phyloP scores from a whole-genome alignment of 2,888 invertebrate species.

The Hemicrepidius hirtus region DNA sequence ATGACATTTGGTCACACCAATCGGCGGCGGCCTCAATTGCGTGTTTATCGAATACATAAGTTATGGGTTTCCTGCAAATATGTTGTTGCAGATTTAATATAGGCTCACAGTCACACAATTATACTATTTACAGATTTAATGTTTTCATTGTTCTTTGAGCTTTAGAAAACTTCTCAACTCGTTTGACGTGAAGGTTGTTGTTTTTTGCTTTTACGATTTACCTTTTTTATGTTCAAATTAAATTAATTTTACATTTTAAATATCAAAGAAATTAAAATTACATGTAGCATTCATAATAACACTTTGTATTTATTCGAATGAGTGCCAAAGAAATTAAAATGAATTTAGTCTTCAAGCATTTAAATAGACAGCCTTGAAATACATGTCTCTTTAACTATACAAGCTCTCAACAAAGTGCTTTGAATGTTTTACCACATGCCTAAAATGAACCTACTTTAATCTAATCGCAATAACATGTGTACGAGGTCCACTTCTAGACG shows the following conservation, averaged over 20 bases:
- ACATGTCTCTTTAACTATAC: slow-evolving; percentile 1
- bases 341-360: neutral
- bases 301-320: neutral
- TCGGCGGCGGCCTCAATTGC: too few relatives aligned
- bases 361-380: slow-evolving; percentile 7
- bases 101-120: too few relatives aligned
- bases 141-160: too few relatives aligned
- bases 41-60: too few relatives aligned
- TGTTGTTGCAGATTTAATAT: too few relatives aligned
- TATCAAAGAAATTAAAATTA: neutral
- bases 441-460: slow-evolving; percentile 7
- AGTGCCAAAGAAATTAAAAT: neutral
- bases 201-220: too few relatives aligned
- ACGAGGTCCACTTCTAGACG: neutral
- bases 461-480: slow-evolving; percentile 12
- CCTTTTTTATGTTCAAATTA: neutral
- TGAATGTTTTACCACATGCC: neutral
- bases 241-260: neutral
- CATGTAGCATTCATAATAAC: neutral
- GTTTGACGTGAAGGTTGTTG: too few relatives aligned
- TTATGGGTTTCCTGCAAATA: too few relatives aligned
- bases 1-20: too few relatives aligned
- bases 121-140: too few relatives aligned
- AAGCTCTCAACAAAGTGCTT: slow-evolving; percentile 5
- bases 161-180: too few relatives aligned